Percentiles rank a stretch among this genome's conserved stretches.
Conservation (phyloP, 2,797 vertebrate genomes). For the Manis crassicaudata region DNA sequence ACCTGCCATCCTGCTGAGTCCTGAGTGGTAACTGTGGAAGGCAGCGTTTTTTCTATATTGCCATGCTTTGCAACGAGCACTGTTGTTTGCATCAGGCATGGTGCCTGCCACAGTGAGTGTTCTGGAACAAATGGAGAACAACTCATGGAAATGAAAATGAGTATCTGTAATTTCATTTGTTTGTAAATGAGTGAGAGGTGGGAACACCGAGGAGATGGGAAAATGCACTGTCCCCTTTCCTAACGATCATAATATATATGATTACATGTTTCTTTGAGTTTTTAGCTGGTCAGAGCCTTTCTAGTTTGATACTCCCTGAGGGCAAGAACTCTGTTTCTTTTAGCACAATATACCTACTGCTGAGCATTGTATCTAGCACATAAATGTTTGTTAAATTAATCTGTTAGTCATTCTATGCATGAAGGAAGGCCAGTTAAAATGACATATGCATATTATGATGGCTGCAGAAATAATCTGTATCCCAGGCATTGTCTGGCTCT, state of each 20-base stretch:
- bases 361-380: background rate
- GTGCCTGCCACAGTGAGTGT: background rate
- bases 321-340: background rate
- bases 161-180: background rate
- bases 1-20: fast-evolving
- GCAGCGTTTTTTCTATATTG: background rate
- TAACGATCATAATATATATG: fast-evolving
- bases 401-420: background rate
- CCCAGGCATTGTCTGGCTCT: background rate
- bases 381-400: background rate
- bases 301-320: background rate
- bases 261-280: background rate
- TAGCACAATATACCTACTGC: background rate
- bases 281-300: background rate
- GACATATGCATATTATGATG: fast-evolving
- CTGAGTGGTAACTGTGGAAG: background rate
- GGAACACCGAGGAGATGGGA: background rate
- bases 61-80: fast-evolving
- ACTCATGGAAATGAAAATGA: background rate
- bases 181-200: background rate
- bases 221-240: fast-evolving
- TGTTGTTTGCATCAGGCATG: background rate
- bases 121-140: background rate
- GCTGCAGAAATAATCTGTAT: background rate
- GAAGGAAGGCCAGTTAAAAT: background rate